A percentile compares a stretch with the other conserved stretches of the same genome.
phyloP scores from a whole-genome alignment of 2,113 vertebrate genomes.

The Trogon melanurus region DNA sequence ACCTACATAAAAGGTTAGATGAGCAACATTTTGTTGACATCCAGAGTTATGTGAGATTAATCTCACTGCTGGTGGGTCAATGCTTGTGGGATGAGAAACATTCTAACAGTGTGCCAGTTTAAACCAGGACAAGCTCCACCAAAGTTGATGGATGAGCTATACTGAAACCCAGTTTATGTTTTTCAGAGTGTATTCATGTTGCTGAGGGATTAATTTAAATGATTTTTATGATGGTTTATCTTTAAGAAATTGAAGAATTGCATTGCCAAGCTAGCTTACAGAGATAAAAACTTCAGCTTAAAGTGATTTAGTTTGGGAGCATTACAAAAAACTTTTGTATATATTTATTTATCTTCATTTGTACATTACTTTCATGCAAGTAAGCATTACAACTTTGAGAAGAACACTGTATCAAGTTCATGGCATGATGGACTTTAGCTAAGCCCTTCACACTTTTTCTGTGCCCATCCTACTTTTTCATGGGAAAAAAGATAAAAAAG shows the following conservation, averaged over 20 bases:
- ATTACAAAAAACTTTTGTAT: neutral
- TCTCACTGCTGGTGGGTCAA: neutral
- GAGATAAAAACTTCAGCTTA: neutral
- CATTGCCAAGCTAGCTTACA: neutral
- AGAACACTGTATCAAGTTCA: neutral
- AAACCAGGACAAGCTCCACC: neutral
- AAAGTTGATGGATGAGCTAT: neutral
- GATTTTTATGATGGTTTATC: neutral
- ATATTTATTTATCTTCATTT: neutral
- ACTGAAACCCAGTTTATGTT: neutral
- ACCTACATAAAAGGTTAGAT: neutral
- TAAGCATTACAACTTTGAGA: neutral
- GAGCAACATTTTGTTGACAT: neutral
- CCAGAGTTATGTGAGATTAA: neutral
- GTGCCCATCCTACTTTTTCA: neutral
- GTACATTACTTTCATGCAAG: neutral
- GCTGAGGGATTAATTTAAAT: neutral
- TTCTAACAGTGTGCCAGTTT: neutral
- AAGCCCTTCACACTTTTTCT: neutral
- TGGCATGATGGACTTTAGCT: neutral
- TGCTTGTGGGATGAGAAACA: neutral
- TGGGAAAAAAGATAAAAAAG: conserved; percentile 29
- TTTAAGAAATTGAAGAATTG: neutral
- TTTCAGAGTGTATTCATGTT: neutral
- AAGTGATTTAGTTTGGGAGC: neutral